Evolutionary conservation across 2,888 invertebrate species (phyloP), one percentile per base, ranked within the genome.

Genomic region (Drosophila atroscutellata): DNA sequence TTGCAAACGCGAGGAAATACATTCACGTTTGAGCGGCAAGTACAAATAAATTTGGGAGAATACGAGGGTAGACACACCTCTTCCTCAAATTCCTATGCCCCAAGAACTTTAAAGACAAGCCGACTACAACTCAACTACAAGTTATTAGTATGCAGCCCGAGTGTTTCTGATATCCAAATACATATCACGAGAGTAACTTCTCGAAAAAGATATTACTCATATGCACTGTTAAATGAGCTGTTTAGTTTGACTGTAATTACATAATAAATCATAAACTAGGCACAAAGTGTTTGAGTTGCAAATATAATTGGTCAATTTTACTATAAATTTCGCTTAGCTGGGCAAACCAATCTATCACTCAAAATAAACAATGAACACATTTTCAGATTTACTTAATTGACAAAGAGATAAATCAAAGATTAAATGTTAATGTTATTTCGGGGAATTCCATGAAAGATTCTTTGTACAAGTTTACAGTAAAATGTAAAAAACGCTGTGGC

Each of bases 91-190:
- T 30, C 5, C 47, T 36, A 26, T 24, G 11, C n/a, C n/a, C 24
- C 11, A 26, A 18, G 13, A 57, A 64, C 58, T 52, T 64, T n/a
- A 70, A 57, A 80, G 65, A 36, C 36, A 58, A 39, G 68, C 75
- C 75, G 79, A 76, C 80, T 30, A 26, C 11, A 42, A 56, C 42
- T n/a, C 18, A n/a, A n/a, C n/a, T n/a, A 3, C 30, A 59, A 52
- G n/a, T 51, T 61, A 77, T 77, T 80, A 64, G 54, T 77, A 77
- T 77, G 72, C 77, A 18, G 8, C n/a, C 26, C 26, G 57, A 55
- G 66, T 62, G 36, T 65, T 56, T 52, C 42, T 18, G 24, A 30
- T 55, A 26, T 15, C 30, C 28, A 36, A 50, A 20, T 20, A 42
- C 15, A 15, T 7, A 3, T 7, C 4, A 45, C 15, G 20, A 3